Evolutionary conservation across 35 echinoderm and acorn worm genomes (phyloP).

Genomic region (Apostichopus parvimensis): DNA sequence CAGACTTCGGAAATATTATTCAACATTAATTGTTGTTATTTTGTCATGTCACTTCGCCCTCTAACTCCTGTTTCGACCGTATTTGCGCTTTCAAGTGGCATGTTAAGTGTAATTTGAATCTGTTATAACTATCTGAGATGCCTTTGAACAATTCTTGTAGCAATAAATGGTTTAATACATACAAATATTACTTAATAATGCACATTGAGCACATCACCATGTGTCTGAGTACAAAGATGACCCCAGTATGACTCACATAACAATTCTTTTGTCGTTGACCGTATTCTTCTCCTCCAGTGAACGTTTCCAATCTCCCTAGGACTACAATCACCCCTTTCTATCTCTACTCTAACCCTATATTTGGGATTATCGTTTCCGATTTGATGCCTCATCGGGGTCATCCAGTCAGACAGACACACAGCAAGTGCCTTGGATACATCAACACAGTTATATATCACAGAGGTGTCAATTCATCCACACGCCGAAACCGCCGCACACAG

Average conservation of each 20-base stretch:
- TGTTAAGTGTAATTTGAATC: too few species aligned
- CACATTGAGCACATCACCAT: neutral
- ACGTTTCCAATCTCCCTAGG: neutral
- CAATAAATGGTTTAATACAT: too few species aligned
- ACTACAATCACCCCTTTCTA: neutral
- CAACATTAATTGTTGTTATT: too few species aligned
- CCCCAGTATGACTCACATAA: neutral
- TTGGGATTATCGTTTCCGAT: slow-evolving; percentile 22
- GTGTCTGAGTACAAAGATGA: neutral
- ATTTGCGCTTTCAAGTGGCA: too few species aligned
- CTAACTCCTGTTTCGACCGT: too few species aligned
- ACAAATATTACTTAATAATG: neutral
- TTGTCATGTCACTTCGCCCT: too few species aligned
- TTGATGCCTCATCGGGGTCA: slow-evolving; percentile 2
- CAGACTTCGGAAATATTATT: too few species aligned
- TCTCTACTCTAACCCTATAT: neutral
- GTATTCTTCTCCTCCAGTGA: neutral
- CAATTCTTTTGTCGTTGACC: neutral
- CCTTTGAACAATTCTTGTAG: too few species aligned
- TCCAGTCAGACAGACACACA: neutral
- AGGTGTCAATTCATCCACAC: neutral
- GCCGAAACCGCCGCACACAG: neutral
- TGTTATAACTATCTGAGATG: too few species aligned
- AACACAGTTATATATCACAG: neutral
- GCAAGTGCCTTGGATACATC: neutral